Conservation (phyloP, 1,140 invertebrate genomes). For the Solenopsis invicta region DNA sequence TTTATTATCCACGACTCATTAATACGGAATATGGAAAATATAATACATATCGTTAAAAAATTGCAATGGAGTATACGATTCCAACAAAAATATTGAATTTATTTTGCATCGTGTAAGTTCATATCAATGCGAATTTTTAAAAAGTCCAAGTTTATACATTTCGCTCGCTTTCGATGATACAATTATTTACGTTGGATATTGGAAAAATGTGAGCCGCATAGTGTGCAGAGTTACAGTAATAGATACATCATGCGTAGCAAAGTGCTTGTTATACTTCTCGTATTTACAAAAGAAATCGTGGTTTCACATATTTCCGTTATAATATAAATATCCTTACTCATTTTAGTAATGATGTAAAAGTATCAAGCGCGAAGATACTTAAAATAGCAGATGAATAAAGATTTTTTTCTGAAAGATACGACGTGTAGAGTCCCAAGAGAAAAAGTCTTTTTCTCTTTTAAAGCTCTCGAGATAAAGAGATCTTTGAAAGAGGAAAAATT, state of each 20-base stretch:
- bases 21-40: neutral
- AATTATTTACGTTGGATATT: constrained; percentile 52
- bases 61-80: neutral
- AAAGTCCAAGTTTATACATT: constrained; percentile 29
- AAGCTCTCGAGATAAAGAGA: neutral
- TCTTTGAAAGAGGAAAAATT: constrained; percentile 23
- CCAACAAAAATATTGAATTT: neutral
- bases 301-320: constrained; percentile 59
- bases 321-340: constrained; percentile 45
- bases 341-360: constrained; percentile 58
- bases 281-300: constrained; percentile 43
- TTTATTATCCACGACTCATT: constrained; percentile 24
- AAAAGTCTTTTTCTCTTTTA: constrained; percentile 26
- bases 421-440: neutral
- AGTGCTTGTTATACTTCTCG: neutral
- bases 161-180: constrained; percentile 20
- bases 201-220: constrained; percentile 34
- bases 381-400: constrained; percentile 17
- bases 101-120: neutral
- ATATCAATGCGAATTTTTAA: constrained; percentile 3
- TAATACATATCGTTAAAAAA: constrained; percentile 5
- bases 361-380: neutral
- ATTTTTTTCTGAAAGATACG: constrained; percentile 31
- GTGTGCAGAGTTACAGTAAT: constrained; percentile 20
- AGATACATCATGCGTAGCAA: neutral